Percentiles rank a stretch among this genome's conserved stretches.
These are phyloP conservation scores for Cotesia glomerata DNA, from an alignment of 1,140 invertebrate genomes.

Conservation along the genomic window DNA sequence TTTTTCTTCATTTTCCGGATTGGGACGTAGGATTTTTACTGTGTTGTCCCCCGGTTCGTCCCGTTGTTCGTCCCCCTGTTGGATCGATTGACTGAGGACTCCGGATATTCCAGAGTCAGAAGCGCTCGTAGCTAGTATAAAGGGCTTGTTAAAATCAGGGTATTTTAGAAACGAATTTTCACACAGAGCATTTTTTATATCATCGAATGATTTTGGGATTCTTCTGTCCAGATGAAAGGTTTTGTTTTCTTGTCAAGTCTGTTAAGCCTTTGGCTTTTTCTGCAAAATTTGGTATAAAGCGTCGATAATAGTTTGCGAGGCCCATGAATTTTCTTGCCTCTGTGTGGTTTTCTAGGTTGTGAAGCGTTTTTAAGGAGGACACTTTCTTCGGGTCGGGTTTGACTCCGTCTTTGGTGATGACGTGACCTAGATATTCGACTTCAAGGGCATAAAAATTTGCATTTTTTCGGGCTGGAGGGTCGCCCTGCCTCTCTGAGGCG, in stretches of 20 bases:
- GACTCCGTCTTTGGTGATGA: not conserved
- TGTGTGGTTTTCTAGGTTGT: not conserved
- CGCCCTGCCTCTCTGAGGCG: not conserved
- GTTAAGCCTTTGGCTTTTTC: not conserved
- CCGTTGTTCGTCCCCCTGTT: too few relatives aligned
- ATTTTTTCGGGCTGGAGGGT: conserved; percentile 20
- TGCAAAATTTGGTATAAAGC: not conserved
- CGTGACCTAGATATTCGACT: conserved; percentile 46
- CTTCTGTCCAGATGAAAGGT: too few relatives aligned
- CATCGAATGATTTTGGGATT: too few relatives aligned
- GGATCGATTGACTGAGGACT: too few relatives aligned
- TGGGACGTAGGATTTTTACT: not conserved
- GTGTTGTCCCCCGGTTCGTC: too few relatives aligned
- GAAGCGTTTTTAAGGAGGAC: too few relatives aligned
- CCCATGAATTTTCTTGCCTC: conserved; percentile 2
- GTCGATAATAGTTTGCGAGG: not conserved
- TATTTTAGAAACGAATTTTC: too few relatives aligned
- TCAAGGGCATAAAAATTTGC: conserved; percentile 21
- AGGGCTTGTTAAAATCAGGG: too few relatives aligned
- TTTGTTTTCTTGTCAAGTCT: not conserved
- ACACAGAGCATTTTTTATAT: too few relatives aligned
- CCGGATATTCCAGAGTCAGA: too few relatives aligned
- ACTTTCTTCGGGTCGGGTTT: not conserved
- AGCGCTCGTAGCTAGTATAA: too few relatives aligned
- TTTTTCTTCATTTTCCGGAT: not conserved